A percentile compares a stretch with the other conserved stretches of the same genome.
phyloP scores from a whole-genome alignment of 2,888 invertebrate species.

The Cyclophora albipunctata region DNA sequence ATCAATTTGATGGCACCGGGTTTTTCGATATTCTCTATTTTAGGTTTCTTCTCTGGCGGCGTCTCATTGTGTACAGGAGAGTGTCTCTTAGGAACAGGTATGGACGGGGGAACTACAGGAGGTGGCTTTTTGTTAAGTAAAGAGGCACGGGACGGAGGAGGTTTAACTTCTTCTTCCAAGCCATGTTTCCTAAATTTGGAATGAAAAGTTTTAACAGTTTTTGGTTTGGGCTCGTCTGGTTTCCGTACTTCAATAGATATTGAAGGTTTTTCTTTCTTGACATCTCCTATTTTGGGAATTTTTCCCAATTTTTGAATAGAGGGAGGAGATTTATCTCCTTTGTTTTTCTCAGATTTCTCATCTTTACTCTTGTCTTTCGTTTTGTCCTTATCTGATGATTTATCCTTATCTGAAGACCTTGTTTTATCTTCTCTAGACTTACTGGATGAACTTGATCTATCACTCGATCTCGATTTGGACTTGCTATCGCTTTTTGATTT shows the following conservation, averaged over 20 bases:
- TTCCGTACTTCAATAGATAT: slow-evolving; percentile 89
- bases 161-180: slow-evolving; percentile 89
- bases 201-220: slow-evolving; percentile 93
- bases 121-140: slow-evolving; percentile 74
- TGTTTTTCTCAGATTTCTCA: slow-evolving; percentile 29
- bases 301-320: slow-evolving; percentile 84
- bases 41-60: slow-evolving; percentile 86
- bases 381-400: slow-evolving; percentile 41
- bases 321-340: slow-evolving; percentile 76
- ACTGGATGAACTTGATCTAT: slow-evolving; percentile 46
- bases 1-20: slow-evolving; percentile 90
- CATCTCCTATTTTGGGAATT: slow-evolving; percentile 82
- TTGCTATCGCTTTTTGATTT: slow-evolving; percentile 57
- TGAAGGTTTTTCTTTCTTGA: slow-evolving; percentile 81
- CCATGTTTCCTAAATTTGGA: slow-evolving; percentile 95
- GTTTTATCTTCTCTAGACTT: slow-evolving; percentile 50
- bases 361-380: slow-evolving; percentile 39
- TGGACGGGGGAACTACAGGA: slow-evolving; percentile 58
- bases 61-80: slow-evolving; percentile 66
- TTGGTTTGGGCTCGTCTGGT: slow-evolving; percentile 82
- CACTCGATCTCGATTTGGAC: slow-evolving; percentile 33
- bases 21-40: slow-evolving; percentile 79
- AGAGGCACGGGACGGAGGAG: slow-evolving; percentile 85
- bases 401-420: slow-evolving; percentile 21
- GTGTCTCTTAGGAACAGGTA: slow-evolving; percentile 63